These are phyloP conservation scores for Meloidogyne chitwoodi DNA, from an alignment of 1,140 invertebrate species.

Conservation along the genomic window DNA sequence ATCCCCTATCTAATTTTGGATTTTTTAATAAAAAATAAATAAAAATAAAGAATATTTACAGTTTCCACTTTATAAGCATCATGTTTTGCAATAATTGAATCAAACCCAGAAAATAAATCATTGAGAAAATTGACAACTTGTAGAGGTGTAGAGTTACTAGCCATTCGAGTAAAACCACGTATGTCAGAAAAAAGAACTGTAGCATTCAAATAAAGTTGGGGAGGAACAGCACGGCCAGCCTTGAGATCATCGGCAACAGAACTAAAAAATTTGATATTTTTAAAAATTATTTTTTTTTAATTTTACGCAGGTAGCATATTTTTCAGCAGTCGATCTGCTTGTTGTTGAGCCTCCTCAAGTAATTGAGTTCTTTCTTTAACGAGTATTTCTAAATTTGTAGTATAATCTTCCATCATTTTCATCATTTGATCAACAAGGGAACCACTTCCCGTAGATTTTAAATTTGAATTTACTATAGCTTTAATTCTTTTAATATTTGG, in stretches of 20 bases:
- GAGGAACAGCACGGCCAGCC: conserved; percentile 58
- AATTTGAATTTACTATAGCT: conserved; percentile 53
- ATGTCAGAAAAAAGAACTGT: conserved; percentile 62
- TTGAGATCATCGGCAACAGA: conserved; percentile 61
- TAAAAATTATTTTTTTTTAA: too few species aligned
- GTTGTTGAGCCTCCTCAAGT: conserved; percentile 58
- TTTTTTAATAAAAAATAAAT: not conserved
- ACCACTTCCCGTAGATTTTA: conserved; percentile 54
- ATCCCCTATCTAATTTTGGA: conserved; percentile 70
- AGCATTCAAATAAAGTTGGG: conserved; percentile 61
- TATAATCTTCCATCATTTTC: conserved; percentile 60
- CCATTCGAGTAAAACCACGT: conserved; percentile 56
- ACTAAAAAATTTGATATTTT: conserved; percentile 26
- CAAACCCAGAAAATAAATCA: conserved; percentile 58
- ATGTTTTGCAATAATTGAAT: conserved; percentile 58
- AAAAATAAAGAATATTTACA: not conserved
- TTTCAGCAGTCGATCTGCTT: conserved; percentile 56
- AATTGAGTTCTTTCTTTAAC: conserved; percentile 52
- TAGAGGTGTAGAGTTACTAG: conserved; percentile 58
- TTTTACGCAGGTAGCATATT: conserved; percentile 56
- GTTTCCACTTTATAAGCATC: conserved; percentile 56
- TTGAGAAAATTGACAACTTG: conserved; percentile 59
- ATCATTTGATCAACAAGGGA: conserved; percentile 60
- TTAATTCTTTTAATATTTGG: conserved; percentile 58
- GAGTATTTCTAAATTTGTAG: conserved; percentile 51